A percentile compares a stretch with the other conserved stretches of the same genome.
Conservation (phyloP, 2,113 vertebrate genomes). For the Onychostruthus taczanowskii region DNA sequence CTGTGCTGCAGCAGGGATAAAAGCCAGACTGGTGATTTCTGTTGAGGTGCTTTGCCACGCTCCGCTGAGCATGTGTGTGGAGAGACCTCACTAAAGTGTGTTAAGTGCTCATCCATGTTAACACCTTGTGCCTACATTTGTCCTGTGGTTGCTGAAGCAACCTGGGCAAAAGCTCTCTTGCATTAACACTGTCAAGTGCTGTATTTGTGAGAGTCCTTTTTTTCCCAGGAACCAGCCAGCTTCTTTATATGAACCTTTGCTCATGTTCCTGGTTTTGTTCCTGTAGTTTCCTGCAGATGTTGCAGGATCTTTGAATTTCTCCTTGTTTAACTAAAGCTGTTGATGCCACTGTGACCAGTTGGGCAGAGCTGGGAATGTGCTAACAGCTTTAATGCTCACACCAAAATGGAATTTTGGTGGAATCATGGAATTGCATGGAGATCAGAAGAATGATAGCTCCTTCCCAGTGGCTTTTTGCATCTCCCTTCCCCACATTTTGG, state of each 20-base stretch:
- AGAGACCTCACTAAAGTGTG: constrained; percentile 1
- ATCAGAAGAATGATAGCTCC: neutral
- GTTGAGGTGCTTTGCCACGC: neutral
- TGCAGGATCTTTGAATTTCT: neutral
- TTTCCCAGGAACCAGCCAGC: neutral
- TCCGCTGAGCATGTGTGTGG: constrained; percentile 1
- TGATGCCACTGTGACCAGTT: neutral
- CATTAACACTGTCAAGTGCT: neutral
- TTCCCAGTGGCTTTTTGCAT: neutral
- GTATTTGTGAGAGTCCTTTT: constrained; percentile 5
- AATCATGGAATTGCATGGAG: neutral
- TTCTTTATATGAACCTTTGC: neutral
- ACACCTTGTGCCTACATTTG: constrained; percentile 56
- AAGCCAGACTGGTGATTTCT: neutral
- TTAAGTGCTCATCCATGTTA: constrained; percentile 47
- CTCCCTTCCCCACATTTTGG: neutral
- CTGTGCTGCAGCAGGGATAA: neutral
- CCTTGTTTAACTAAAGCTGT: neutral
- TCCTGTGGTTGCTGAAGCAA: constrained; percentile 47
- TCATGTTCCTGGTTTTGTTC: neutral
- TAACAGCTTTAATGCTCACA: neutral
- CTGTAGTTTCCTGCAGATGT: neutral
- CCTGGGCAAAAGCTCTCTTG: neutral
- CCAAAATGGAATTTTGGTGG: neutral
- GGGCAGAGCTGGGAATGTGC: neutral